phyloP scores from a whole-genome alignment of 1,140 invertebrate species.

The Sycophila sp. region DNA sequence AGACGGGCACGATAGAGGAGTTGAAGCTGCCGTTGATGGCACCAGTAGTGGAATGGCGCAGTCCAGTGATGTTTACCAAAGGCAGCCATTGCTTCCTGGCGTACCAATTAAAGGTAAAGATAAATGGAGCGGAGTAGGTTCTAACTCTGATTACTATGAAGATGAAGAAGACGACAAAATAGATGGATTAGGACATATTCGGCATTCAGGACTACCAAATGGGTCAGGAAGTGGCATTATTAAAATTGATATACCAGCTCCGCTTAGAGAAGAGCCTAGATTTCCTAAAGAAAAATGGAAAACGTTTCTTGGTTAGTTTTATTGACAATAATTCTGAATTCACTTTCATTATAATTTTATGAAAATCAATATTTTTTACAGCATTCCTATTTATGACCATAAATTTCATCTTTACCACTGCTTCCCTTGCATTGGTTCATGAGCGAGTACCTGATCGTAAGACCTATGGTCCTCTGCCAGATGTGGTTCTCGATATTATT shows the following conservation, averaged over 20 bases:
- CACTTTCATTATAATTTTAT: neutral
- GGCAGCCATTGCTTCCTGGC: conserved; percentile 65
- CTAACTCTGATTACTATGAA: conserved; percentile 61
- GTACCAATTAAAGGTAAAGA: conserved; percentile 61
- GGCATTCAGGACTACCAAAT: conserved; percentile 56
- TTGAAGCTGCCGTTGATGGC: conserved; percentile 60
- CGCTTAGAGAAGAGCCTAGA: conserved; percentile 70
- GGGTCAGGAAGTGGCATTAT: conserved; percentile 64
- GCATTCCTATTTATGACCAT: conserved; percentile 71
- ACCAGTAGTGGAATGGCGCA: conserved; percentile 63
- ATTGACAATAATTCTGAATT: neutral
- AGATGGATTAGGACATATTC: conserved; percentile 52
- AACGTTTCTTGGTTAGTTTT: conserved; percentile 70
- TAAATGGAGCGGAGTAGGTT: conserved; percentile 57
- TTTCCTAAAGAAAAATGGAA: conserved; percentile 80
- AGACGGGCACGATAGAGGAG: conserved; percentile 56
- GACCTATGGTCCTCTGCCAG: conserved; percentile 78
- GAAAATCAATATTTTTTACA: conserved; percentile 54
- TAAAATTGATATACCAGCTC: conserved; percentile 69
- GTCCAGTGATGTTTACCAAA: conserved; percentile 67
- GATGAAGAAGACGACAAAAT: conserved; percentile 64
- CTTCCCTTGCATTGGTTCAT: conserved; percentile 84
- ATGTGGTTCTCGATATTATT: conserved; percentile 83
- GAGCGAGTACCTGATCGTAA: conserved; percentile 82
- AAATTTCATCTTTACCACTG: conserved; percentile 72